Evolutionary conservation across 2,888 invertebrate species (phyloP).

Genomic region (Drosophila pullipes): DNA sequence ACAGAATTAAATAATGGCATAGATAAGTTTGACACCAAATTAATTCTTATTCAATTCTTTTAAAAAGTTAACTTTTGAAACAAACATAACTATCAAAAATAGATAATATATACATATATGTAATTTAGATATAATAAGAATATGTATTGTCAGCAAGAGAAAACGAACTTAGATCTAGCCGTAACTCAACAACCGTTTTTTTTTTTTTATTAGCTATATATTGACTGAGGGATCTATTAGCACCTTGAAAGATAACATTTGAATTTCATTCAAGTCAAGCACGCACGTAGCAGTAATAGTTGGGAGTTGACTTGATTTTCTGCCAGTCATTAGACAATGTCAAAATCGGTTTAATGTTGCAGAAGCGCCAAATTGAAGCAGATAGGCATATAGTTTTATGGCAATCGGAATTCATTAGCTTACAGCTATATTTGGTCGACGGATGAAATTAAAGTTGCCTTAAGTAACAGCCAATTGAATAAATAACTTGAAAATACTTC

Average conservation of each 20-base stretch:
- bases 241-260: slow-evolving; percentile 29
- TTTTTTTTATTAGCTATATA: background rate
- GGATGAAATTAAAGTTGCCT: slow-evolving; percentile 50
- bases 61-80: background rate
- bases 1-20: background rate
- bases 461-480: slow-evolving; percentile 56
- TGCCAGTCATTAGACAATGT: slow-evolving; percentile 13
- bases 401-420: slow-evolving; percentile 35
- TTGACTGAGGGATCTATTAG: slow-evolving; percentile 10
- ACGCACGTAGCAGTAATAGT: background rate
- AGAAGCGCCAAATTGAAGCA: slow-evolving; percentile 15
- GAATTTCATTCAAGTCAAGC: background rate
- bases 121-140: background rate
- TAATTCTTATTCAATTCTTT: background rate
- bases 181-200: background rate
- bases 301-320: background rate
- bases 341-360: slow-evolving; percentile 23
- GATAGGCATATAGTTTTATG: slow-evolving; percentile 6
- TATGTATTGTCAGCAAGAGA: background rate
- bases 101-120: background rate
- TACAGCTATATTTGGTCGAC: slow-evolving; percentile 37
- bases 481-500: slow-evolving; percentile 44
- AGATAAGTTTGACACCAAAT: background rate
- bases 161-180: background rate
- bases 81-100: background rate